Evolutionary conservation across 2,888 invertebrate species (phyloP).

Genomic region (Ennomos quercinarius): DNA sequence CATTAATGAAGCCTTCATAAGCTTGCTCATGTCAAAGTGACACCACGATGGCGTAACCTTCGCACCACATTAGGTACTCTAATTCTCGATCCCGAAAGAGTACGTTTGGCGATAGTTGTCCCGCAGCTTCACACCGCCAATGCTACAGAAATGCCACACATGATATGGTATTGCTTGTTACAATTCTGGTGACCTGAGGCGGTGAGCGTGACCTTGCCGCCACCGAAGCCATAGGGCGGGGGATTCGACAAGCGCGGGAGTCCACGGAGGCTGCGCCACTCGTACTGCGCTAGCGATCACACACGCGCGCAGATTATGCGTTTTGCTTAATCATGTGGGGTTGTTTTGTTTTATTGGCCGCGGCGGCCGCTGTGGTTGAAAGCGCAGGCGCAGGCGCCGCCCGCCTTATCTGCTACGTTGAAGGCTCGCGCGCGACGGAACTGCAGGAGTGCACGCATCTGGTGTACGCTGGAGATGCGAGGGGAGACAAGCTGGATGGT

Average conservation of each 20-base stretch:
- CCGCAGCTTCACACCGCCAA: conserved; percentile 45
- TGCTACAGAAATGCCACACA: conserved; percentile 46
- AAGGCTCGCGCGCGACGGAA: conserved; percentile 58
- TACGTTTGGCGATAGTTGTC: conserved; percentile 42
- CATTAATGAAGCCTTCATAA: conserved; percentile 4
- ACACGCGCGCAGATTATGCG: conserved; percentile 65
- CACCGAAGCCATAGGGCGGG: conserved; percentile 66
- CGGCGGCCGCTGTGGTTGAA: conserved; percentile 61
- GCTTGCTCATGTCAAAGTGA: conserved; percentile 22
- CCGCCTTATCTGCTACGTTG: conserved; percentile 78
- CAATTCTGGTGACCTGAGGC: conserved; percentile 41
- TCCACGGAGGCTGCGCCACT: conserved; percentile 62
- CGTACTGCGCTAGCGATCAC: conserved; percentile 71
- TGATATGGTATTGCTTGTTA: conserved; percentile 25
- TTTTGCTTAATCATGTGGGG: conserved; percentile 63
- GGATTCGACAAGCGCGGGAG: conserved; percentile 71
- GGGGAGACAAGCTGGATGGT: conserved; percentile 73
- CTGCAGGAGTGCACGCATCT: conserved; percentile 82
- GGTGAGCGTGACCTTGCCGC: conserved; percentile 74
- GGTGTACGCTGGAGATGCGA: conserved; percentile 75
- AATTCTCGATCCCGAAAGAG: conserved; percentile 21
- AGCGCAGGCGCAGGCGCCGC: conserved; percentile 79
- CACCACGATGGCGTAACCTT: conserved; percentile 25
- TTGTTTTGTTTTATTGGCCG: conserved; percentile 66
- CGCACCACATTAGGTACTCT: conserved; percentile 11